These are phyloP conservation scores for Trichechus manatus DNA, from an alignment of 2,113 vertebrate species.

Conservation along the genomic window DNA sequence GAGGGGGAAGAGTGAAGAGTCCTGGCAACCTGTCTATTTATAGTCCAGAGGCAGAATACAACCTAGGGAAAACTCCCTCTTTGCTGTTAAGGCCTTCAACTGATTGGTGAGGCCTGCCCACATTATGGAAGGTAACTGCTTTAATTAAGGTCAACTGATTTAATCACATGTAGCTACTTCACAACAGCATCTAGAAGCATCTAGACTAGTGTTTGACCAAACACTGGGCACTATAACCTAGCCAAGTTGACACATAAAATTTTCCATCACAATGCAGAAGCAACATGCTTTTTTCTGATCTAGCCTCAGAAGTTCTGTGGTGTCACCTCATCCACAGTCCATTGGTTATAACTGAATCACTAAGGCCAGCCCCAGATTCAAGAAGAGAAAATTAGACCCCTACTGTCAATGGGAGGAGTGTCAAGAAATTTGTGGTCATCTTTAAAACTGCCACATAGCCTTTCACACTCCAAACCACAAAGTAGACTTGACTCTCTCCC, in stretches of 20 bases:
- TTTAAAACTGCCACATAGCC: not conserved
- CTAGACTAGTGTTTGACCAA: not conserved
- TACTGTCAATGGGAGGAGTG: not conserved
- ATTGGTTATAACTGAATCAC: not conserved
- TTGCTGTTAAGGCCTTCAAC: not conserved
- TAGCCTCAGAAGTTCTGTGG: not conserved
- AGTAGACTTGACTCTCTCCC: not conserved
- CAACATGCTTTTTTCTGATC: not conserved
- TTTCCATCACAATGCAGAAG: not conserved
- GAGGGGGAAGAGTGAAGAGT: not conserved
- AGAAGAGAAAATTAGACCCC: not conserved
- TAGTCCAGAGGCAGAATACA: not conserved
- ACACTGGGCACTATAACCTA: not conserved
- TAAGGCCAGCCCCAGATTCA: not conserved
- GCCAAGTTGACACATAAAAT: not conserved
- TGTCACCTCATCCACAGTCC: not conserved
- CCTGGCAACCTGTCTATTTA: not conserved
- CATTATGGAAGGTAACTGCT: not conserved
- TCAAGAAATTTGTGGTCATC: not conserved
- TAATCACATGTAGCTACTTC: not conserved
- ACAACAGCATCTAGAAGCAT: not conserved
- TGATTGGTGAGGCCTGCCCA: not conserved
- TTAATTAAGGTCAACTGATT: not conserved
- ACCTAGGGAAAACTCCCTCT: not conserved
- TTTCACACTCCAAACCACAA: not conserved